Percentiles rank a stretch among this genome's conserved stretches.
Evolutionary conservation across 2,888 invertebrate genomes (phyloP).

Genomic region (Rotaria macrura): DNA sequence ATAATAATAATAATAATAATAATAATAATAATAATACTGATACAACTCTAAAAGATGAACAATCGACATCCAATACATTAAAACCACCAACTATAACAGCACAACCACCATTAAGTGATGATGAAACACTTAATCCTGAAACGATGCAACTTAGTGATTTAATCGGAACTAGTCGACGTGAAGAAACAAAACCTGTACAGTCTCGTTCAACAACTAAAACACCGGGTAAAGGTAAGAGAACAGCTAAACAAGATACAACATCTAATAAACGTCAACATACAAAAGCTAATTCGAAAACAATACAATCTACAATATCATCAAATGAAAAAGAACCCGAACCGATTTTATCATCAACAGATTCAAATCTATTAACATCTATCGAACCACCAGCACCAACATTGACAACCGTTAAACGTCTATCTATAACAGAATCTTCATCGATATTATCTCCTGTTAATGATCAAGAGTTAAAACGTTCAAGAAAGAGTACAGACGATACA

Average conservation of each 20-base stretch:
- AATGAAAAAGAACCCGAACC: not conserved
- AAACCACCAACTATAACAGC: not conserved
- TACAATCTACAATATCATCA: not conserved
- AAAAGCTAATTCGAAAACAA: not conserved
- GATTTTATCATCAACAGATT: not conserved
- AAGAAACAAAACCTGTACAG: not conserved
- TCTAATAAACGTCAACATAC: not conserved
- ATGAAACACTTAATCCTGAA: conserved; percentile 17
- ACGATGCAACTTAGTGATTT: conserved; percentile 18
- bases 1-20: not conserved
- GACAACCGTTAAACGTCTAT: not conserved
- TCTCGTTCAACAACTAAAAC: not conserved
- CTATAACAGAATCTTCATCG: not conserved
- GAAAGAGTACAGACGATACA: not conserved
- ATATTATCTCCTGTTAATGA: not conserved
- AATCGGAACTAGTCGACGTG: not conserved
- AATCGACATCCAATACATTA: not conserved
- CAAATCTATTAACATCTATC: not conserved
- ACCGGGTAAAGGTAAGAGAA: not conserved
- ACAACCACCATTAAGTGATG: not conserved
- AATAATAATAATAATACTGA: not conserved
- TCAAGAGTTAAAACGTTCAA: not conserved
- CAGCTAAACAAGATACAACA: not conserved
- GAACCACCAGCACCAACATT: not conserved
- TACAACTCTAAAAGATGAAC: not conserved